Evolutionary conservation across 2,888 invertebrate genomes (phyloP), one percentile per base, ranked within the genome.

Genomic region (Ormyrus nitidulus): DNA sequence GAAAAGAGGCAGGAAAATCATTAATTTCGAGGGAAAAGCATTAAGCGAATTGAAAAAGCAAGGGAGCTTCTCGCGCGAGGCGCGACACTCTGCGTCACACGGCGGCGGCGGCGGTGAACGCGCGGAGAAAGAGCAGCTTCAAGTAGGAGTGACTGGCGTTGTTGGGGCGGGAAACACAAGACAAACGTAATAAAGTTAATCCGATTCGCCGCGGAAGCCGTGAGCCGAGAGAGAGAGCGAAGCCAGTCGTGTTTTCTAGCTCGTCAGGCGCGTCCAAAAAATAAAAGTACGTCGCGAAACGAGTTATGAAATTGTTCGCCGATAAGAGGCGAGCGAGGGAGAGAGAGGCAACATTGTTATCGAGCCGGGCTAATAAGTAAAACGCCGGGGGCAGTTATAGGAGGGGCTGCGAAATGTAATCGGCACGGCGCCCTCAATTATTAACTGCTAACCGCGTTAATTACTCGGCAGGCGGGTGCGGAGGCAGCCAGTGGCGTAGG

Each of bases 141-240:
- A 77, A 82, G 83, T 76, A 83, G 85, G 84, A 86, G 86, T 83
- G 87, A 86, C 82, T 84, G 85, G 84, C 74, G 70, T 86, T 84
- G 86, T 87, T 84, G 85, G 86, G 85, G 85, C 81, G 86, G 87
- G 86, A 88, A 88, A 88, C 88, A 87, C 86, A 88, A 87, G 88
- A 88, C 86, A 89, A 88, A 89, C 86, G 88, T 86, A 89, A 90
- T 90, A 90, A 90, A 89, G 89, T 87, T 90, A 90, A 90, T 90
- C 87, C 85, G 87, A 89, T 89, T 89, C 87, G 86, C 87, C 84
- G 84, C 84, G 83, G 83, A 65, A 79, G 78, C 80, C 34, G 65
- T 72, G 80, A 72, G 81, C 79, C 74, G 81, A 73, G 77, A 61
- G 72, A 58, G 70, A 48, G n/a, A n/a, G 13, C 34, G 34, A 34